Percentiles rank a stretch among this genome's conserved stretches.
Evolutionary conservation across 2,113 vertebrate genomes (phyloP).

Genomic region (Platycercus adscitus): DNA sequence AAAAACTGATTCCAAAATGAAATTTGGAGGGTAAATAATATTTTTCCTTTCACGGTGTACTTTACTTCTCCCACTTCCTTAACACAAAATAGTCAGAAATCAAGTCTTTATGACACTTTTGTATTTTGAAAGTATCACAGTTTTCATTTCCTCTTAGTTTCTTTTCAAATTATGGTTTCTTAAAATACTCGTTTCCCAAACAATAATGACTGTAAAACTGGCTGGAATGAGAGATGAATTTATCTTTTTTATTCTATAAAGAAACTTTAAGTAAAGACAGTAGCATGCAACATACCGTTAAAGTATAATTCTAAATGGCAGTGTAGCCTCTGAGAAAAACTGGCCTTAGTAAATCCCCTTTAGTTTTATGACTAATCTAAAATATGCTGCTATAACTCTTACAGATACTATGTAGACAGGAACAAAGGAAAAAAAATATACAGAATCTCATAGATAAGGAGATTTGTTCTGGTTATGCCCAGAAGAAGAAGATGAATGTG

Average conservation of each 20-base stretch:
- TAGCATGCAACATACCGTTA: background rate
- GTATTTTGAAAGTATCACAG: background rate
- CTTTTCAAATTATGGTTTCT: background rate
- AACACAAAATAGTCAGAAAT: background rate
- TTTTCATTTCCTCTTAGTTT: background rate
- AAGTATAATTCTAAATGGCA: background rate
- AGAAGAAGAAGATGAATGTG: background rate
- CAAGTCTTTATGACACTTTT: background rate
- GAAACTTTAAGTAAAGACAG: background rate
- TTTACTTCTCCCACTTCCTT: constrained; percentile 13
- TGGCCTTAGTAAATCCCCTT: background rate
- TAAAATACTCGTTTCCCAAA: constrained; percentile 8
- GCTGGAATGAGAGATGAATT: background rate
- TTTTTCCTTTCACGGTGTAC: constrained; percentile 8
- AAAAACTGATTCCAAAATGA: constrained; percentile 40
- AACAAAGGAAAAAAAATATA: background rate
- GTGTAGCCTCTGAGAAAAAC: background rate
- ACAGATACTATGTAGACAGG: background rate
- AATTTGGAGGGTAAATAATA: constrained; percentile 45
- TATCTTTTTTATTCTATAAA: background rate
- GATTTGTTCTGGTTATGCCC: background rate
- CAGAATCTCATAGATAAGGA: background rate
- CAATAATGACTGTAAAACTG: background rate
- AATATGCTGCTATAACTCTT: background rate
- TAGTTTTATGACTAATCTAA: background rate